These are phyloP conservation scores for Palloptera scutellata DNA, from an alignment of 2,888 invertebrate genomes.

Conservation along the genomic window DNA sequence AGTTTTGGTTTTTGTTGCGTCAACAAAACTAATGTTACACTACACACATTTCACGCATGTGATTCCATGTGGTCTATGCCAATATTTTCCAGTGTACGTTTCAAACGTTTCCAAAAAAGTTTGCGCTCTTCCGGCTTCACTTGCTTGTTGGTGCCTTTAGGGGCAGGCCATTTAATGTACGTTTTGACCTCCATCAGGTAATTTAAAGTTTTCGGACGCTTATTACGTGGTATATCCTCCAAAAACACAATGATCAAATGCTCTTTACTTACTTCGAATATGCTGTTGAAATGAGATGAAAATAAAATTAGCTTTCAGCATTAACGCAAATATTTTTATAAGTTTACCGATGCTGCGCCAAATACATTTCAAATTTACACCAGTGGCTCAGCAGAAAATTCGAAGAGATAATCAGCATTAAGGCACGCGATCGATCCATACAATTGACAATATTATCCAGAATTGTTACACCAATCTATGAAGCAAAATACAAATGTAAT, in stretches of 20 bases:
- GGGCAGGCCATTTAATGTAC: slow-evolving; percentile 72
- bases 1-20: not conserved
- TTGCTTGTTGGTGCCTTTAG: slow-evolving; percentile 39
- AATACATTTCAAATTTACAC: slow-evolving; percentile 78
- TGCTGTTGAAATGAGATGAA: slow-evolving; percentile 60
- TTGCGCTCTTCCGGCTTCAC: slow-evolving; percentile 56
- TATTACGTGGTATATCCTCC: slow-evolving; percentile 70
- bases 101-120: slow-evolving; percentile 62
- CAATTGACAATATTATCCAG: slow-evolving; percentile 75
- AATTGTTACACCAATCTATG: slow-evolving; percentile 71
- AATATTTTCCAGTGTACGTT: slow-evolving; percentile 52
- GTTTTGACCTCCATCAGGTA: slow-evolving; percentile 75
- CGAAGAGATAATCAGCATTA: slow-evolving; percentile 72
- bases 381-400: slow-evolving; percentile 74
- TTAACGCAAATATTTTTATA: not conserved
- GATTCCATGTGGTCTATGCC: slow-evolving; percentile 37
- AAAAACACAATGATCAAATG: slow-evolving; percentile 72
- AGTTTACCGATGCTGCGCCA: slow-evolving; percentile 71
- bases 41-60: not conserved
- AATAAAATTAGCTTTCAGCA: not conserved
- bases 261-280: slow-evolving; percentile 71
- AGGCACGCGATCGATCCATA: slow-evolving; percentile 72
- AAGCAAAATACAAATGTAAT: not conserved
- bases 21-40: too few relatives aligned
- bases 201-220: slow-evolving; percentile 71